Percentiles rank a stretch among this genome's conserved stretches.
These are phyloP conservation scores for Lophotriccus pileatus DNA, from an alignment of 2,797 vertebrate species.

Conservation along the genomic window DNA sequence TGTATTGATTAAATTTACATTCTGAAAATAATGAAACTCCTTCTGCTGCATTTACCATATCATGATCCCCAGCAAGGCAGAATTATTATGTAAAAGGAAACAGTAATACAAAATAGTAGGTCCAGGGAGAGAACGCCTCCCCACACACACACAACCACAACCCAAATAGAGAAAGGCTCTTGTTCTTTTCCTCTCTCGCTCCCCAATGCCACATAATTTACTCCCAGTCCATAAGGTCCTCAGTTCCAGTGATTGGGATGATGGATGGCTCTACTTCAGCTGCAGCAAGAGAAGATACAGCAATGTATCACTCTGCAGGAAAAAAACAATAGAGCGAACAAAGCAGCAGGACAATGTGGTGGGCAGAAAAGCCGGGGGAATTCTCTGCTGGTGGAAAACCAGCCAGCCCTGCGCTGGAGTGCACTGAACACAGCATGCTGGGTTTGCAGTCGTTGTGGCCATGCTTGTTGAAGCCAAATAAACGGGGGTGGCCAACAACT, in stretches of 20 bases:
- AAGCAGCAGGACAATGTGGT: constrained; percentile 64
- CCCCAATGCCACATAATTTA: constrained; percentile 75
- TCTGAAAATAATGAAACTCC: constrained; percentile 61
- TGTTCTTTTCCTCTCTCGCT: neutral
- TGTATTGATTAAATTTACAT: constrained; percentile 73
- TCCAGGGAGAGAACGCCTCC: neutral
- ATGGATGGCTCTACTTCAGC: constrained; percentile 78
- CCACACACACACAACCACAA: too few relatives aligned
- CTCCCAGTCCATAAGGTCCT: constrained; percentile 77
- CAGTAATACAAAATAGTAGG: constrained; percentile 57
- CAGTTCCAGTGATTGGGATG: constrained; percentile 72
- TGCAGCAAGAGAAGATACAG: constrained; percentile 51
- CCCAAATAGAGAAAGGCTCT: neutral
- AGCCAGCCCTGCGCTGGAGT: constrained; percentile 40
- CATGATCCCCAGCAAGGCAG: constrained; percentile 51
- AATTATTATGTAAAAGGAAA: constrained; percentile 27
- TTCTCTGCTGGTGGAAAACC: constrained; percentile 52
- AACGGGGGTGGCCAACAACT: neutral
- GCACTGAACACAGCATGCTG: constrained; percentile 19
- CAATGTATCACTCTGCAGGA: constrained; percentile 73
- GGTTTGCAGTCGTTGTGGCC: constrained; percentile 4
- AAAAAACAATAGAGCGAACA: constrained; percentile 67
- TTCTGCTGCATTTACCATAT: constrained; percentile 60
- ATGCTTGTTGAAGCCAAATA: neutral
- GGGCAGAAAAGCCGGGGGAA: constrained; percentile 55